Evolutionary conservation across 1,140 invertebrate species (phyloP).

Genomic region (Eufriesea mexicana): DNA sequence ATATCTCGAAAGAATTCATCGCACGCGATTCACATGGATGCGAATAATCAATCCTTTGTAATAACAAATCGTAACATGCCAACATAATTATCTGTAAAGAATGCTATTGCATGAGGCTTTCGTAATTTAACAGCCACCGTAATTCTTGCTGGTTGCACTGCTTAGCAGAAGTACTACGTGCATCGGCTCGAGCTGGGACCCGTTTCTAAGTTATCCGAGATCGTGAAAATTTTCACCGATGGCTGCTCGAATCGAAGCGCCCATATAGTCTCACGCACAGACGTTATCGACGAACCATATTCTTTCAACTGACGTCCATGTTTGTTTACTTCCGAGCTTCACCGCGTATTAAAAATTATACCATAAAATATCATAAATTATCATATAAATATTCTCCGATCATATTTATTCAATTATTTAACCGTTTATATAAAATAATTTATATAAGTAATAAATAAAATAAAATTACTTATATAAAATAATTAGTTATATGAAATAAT

Average conservation of each 20-base stretch:
- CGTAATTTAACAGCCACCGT: conserved; percentile 32
- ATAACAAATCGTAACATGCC: conserved; percentile 20
- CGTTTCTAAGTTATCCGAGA: conserved; percentile 8
- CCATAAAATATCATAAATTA: background rate
- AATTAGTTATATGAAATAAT: too few relatives aligned
- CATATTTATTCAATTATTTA: too few relatives aligned
- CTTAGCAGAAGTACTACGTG: background rate
- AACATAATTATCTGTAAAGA: conserved; percentile 41
- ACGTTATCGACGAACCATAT: background rate
- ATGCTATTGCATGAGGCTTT: conserved; percentile 31
- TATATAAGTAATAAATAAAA: too few relatives aligned
- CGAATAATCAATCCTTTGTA: conserved; percentile 35
- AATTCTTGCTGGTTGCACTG: background rate
- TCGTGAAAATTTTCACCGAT: background rate
- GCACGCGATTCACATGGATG: background rate
- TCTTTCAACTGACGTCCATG: background rate
- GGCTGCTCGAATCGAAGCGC: background rate
- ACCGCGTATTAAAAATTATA: background rate
- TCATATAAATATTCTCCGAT: background rate
- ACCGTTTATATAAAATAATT: too few relatives aligned
- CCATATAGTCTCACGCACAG: too few relatives aligned
- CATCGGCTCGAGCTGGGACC: background rate
- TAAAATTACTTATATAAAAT: too few relatives aligned
- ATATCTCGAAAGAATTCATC: too few relatives aligned
- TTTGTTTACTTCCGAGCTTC: background rate